Evolutionary conservation across 2,888 invertebrate species (phyloP).

Genomic region (Sesamia inferens): DNA sequence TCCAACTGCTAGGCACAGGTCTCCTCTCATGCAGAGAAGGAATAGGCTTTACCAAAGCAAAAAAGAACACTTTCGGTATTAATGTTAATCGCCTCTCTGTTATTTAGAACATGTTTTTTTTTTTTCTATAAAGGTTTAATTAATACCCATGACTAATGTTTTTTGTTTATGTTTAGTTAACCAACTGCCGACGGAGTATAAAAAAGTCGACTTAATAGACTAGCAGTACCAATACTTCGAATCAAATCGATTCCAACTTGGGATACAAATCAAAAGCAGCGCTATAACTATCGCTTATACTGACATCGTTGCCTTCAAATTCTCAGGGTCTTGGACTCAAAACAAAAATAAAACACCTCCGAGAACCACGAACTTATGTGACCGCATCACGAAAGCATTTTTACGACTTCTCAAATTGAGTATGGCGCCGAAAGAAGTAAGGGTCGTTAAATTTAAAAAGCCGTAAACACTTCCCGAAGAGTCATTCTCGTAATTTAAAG

Average conservation of each 20-base stretch:
- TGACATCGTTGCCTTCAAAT: background rate
- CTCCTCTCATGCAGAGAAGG: too few relatives aligned
- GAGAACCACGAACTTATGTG: constrained; percentile 18
- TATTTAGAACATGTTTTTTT: too few relatives aligned
- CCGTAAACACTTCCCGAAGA: constrained; percentile 30
- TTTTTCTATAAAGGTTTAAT: too few relatives aligned
- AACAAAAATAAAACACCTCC: constrained; percentile 29
- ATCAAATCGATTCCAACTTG: background rate
- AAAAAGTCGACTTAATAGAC: background rate
- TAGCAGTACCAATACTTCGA: background rate
- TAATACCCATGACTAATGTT: too few relatives aligned
- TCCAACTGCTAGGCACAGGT: too few relatives aligned
- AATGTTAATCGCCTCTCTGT: too few relatives aligned
- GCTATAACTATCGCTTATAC: constrained; percentile 12
- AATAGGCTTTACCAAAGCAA: too few relatives aligned
- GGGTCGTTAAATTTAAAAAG: constrained; percentile 43
- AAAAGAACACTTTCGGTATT: too few relatives aligned
- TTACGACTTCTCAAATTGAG: constrained; percentile 47
- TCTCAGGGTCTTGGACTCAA: constrained; percentile 30
- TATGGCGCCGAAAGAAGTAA: constrained; percentile 33
- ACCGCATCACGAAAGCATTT: constrained; percentile 25
- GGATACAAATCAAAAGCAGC: background rate
- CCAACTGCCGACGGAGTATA: background rate
- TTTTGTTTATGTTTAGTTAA: too few relatives aligned
- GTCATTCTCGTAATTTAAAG: background rate